Evolutionary conservation across 1,140 invertebrate species (phyloP), one percentile per base, ranked within the genome.

Genomic region (Papilio helenus): DNA sequence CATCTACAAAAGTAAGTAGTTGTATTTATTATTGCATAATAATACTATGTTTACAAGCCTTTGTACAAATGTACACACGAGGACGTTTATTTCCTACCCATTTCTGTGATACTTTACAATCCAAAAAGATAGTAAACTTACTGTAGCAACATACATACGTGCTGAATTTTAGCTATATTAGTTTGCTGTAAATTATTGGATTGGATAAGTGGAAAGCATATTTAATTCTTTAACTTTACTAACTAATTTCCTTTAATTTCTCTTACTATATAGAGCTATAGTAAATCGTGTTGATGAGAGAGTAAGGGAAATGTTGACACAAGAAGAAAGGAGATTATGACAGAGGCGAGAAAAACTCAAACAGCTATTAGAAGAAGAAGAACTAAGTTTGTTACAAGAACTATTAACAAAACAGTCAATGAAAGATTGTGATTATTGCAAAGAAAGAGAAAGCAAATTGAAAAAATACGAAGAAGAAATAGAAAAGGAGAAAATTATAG

Each of bases 291-390:
- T 91, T 68, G 83, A 79, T 68, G 89, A 90, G 29, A 94, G 88
- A 81, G 88, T 94, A 8, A 82, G 80, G 84, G 79, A 88, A 68
- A 80, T 88, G 29, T 72, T 94, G 51, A 49, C 87, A 73, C 26
- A 87, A 85, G 93, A 93, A 87, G 92, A 94, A 51, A 79, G 58
- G 71, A 87, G 85, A 77, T 89, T 94, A 46, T 93, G 92, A 93
- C 91, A 90, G 44, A 91, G 91, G 83, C 86, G 87, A 85, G 73
- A 90, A 72, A 86, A 85, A 55, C 81, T 94, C 8, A 86, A 86
- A 77, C 9, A 61, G 8, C 79, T 94, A 44, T 65, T 94, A 51
- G 78, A 87, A 49, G n/a, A 77, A 82, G 93, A 94, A 88, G 85
- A 93, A 82, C 76, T 87, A 73, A 80, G 86, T 77, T 83, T 90